Conservation (phyloP, 2,113 vertebrate species). For the Melozone crissalis region DNA sequence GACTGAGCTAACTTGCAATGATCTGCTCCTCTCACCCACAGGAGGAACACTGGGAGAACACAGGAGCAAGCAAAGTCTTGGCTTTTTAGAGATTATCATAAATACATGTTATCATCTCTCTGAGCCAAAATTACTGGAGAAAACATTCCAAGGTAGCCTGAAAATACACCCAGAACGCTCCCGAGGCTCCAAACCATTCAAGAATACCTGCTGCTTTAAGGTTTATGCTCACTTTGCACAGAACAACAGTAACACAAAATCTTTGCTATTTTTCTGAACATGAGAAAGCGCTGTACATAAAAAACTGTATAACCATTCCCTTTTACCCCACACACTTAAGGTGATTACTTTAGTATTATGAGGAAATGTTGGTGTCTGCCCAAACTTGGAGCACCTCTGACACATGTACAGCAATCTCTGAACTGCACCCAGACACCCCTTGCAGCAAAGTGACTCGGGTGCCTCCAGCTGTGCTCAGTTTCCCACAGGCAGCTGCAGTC, state of each 20-base stretch:
- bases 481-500: background rate
- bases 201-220: background rate
- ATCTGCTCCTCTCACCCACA: background rate
- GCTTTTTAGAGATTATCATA: background rate
- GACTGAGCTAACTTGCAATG: background rate
- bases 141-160: background rate
- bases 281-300: background rate
- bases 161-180: background rate
- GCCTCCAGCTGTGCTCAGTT: background rate
- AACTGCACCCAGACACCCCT: background rate
- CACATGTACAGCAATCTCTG: background rate
- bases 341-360: rapidly evolving
- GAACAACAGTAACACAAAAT: background rate
- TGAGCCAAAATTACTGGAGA: background rate
- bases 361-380: background rate
- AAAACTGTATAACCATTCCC: background rate
- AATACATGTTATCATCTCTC: background rate
- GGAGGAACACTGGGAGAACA: background rate
- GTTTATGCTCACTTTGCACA: background rate
- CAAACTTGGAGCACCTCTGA: background rate
- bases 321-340: rapidly evolving
- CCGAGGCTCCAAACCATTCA: background rate
- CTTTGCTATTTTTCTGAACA: background rate
- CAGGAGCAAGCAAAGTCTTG: background rate
- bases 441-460: background rate